Percentiles rank a stretch among this genome's conserved stretches.
These are phyloP conservation scores for Tetramorium alpestre DNA, from an alignment of 1,140 invertebrate genomes.

Conservation along the genomic window DNA sequence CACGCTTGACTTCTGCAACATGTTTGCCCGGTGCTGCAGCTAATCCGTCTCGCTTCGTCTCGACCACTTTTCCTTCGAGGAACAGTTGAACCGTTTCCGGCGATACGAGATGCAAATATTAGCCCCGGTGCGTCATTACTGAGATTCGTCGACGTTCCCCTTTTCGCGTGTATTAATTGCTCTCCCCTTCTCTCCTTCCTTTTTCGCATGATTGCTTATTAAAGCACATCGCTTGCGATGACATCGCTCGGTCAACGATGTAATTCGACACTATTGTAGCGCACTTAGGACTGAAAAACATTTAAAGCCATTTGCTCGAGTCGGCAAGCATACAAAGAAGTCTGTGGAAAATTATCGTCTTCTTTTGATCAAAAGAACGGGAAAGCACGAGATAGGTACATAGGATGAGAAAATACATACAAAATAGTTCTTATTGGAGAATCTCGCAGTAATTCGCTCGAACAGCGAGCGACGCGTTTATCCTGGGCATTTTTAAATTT, in stretches of 20 bases:
- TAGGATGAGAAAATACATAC: neutral
- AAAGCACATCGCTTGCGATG: neutral
- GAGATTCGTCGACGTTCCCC: slow-evolving; percentile 4
- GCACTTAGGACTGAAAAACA: neutral
- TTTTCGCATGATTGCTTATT: slow-evolving; percentile 4
- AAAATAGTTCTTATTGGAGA: neutral
- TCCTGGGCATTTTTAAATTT: neutral
- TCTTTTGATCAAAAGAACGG: slow-evolving; percentile 3
- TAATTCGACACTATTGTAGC: slow-evolving; percentile 12
- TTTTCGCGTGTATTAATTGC: neutral
- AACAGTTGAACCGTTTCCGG: slow-evolving; percentile 23
- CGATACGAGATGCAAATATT: slow-evolving; percentile 39
- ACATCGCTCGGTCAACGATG: neutral
- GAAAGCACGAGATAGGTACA: neutral
- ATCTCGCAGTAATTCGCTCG: neutral
- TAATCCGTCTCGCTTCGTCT: slow-evolving; percentile 49
- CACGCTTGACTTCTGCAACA: slow-evolving; percentile 57
- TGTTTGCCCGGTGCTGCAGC: slow-evolving; percentile 39
- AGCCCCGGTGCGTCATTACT: neutral
- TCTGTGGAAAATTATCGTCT: neutral
- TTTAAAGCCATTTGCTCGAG: slow-evolving; percentile 12
- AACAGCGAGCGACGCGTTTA: neutral
- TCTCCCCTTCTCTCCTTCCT: neutral
- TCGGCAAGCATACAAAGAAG: neutral
- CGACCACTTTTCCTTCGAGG: slow-evolving; percentile 50